Conservation (phyloP, 92 coral and sea anemone species). For the Epizoanthus stellaris region DNA sequence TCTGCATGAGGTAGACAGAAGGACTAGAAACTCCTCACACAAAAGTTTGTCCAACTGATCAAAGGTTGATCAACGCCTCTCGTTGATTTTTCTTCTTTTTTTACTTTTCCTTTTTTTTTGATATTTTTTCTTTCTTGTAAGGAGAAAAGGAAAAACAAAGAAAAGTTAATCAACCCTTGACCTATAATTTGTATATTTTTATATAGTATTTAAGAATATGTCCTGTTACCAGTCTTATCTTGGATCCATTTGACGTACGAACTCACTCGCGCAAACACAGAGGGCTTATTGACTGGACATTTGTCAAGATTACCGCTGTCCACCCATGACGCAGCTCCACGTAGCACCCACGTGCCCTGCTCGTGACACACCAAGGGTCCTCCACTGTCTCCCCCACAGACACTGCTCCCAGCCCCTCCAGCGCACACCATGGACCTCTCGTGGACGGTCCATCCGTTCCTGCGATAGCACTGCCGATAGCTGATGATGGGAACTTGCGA, state of each 20-base stretch:
- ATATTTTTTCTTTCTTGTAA: too few relatives aligned
- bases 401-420: conserved; percentile 5
- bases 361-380: conserved; percentile 1
- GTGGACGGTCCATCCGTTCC: neutral
- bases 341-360: neutral
- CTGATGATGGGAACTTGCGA: conserved; percentile 2
- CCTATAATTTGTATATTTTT: too few relatives aligned
- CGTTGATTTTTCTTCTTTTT: too few relatives aligned
- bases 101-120: too few relatives aligned
- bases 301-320: neutral
- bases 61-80: too few relatives aligned
- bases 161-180: too few relatives aligned
- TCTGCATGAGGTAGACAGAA: too few relatives aligned
- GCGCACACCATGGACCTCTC: conserved; percentile 3
- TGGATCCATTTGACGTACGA: neutral
- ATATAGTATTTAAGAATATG: too few relatives aligned
- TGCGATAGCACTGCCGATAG: neutral
- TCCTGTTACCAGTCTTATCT: neutral
- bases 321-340: neutral
- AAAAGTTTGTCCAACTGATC: too few relatives aligned
- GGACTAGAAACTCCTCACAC: too few relatives aligned
- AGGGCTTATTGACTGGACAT: conserved; percentile 1
- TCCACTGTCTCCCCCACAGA: neutral
- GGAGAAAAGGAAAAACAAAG: too few relatives aligned
- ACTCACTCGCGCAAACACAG: conserved; percentile 5